A percentile compares a stretch with the other conserved stretches of the same genome.
These are phyloP conservation scores for Thymelicus acteon DNA, from an alignment of 2,888 invertebrate genomes.

Conservation along the genomic window DNA sequence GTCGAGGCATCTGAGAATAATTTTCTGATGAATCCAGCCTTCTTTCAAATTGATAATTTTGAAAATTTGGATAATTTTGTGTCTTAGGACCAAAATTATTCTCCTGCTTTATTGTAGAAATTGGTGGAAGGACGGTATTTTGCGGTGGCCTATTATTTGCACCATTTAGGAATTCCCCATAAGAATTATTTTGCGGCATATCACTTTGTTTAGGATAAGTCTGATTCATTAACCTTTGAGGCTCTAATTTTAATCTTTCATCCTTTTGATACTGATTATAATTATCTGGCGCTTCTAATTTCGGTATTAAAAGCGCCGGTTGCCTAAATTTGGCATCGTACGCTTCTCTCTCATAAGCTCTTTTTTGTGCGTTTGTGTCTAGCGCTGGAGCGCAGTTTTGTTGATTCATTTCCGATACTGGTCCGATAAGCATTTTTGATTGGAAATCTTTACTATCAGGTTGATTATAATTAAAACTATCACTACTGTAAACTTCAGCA, in stretches of 20 bases:
- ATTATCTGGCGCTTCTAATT: slow-evolving; percentile 75
- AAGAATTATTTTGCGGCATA: slow-evolving; percentile 55
- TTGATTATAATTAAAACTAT: slow-evolving; percentile 77
- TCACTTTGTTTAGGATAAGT: slow-evolving; percentile 54
- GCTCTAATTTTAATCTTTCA: slow-evolving; percentile 67
- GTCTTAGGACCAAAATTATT: slow-evolving; percentile 72
- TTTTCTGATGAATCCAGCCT: slow-evolving; percentile 59
- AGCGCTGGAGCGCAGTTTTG: slow-evolving; percentile 68
- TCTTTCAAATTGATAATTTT: slow-evolving; percentile 66
- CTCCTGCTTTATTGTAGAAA: slow-evolving; percentile 82
- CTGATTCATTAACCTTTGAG: slow-evolving; percentile 57
- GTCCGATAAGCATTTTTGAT: slow-evolving; percentile 83
- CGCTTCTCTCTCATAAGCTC: slow-evolving; percentile 71
- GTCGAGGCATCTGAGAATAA: slow-evolving; percentile 61
- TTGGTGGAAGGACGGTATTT: slow-evolving; percentile 73
- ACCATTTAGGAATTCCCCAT: slow-evolving; percentile 69
- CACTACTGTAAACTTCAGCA: slow-evolving; percentile 77
- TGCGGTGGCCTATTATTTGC: slow-evolving; percentile 57
- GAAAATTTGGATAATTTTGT: slow-evolving; percentile 67
- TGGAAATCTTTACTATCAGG: slow-evolving; percentile 84
- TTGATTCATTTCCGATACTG: slow-evolving; percentile 81
- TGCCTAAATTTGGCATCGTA: slow-evolving; percentile 76
- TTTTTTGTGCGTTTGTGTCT: slow-evolving; percentile 74
- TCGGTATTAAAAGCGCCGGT: slow-evolving; percentile 76
- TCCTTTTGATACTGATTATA: slow-evolving; percentile 71